These are phyloP conservation scores for Pseudochromis fuscus DNA, from an alignment of 2,797 vertebrate genomes.

Conservation along the genomic window DNA sequence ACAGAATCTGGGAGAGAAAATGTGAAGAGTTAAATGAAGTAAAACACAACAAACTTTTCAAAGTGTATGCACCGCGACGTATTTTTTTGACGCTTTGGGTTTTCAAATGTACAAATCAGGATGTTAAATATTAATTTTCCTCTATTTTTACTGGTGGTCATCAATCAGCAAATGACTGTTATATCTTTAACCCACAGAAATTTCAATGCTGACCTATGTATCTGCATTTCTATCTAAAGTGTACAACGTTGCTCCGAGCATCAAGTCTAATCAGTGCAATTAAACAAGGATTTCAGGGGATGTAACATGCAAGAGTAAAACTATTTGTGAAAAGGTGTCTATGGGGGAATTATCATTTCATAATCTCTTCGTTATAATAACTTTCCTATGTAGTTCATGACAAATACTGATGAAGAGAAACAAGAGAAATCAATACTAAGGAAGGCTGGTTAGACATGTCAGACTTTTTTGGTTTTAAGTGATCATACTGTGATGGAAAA, in stretches of 20 bases:
- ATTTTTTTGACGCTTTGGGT: slow-evolving; percentile 58
- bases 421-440: neutral
- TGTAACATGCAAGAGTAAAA: slow-evolving; percentile 18
- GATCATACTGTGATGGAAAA: slow-evolving; percentile 29
- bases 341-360: neutral
- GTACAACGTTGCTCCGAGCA: slow-evolving; percentile 18
- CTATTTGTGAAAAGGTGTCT: slow-evolving; percentile 8
- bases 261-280: slow-evolving; percentile 40
- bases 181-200: slow-evolving; percentile 17
- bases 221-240: slow-evolving; percentile 6
- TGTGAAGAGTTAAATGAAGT: slow-evolving; percentile 5
- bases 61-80: slow-evolving; percentile 24
- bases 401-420: slow-evolving; percentile 47
- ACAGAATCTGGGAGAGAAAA: slow-evolving; percentile 14
- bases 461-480: slow-evolving; percentile 29
- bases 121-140: slow-evolving; percentile 29
- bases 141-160: slow-evolving; percentile 7
- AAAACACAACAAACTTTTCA: slow-evolving; percentile 1
- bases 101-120: slow-evolving; percentile 17
- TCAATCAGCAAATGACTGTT: slow-evolving; percentile 1
- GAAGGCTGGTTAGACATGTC: neutral
- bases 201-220: slow-evolving; percentile 28
- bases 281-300: slow-evolving; percentile 10
- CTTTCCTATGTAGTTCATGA: neutral
- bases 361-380: neutral